Base-by-base conservation (phyloP, 1,140 invertebrate genomes). In the Laodelphax striatellus region DNA sequence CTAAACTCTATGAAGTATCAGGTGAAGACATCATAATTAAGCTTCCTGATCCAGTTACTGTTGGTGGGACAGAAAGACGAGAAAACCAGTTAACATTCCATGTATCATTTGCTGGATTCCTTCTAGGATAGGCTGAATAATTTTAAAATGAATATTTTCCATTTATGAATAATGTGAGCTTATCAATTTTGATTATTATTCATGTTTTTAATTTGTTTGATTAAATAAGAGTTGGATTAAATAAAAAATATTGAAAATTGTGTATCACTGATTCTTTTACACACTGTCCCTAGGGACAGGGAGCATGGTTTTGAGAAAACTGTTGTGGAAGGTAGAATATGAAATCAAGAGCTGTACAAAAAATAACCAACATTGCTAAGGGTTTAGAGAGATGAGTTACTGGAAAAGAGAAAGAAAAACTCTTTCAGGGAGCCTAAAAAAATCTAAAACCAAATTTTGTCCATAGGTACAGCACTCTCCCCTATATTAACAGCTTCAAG, bases 391-490 rank as follows among this genome's bases (percentile, higher is more conserved):
- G 55, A 14, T 21, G 10, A 56, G 17, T 42, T 19, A 56, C 55
- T 42, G 17, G 17, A 34, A 56, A 56, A 38, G 5, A 19, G 10
- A 28, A 42, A 19, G 13, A 6, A 56, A 56, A 56, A 42, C 13
- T 41, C 5, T 56, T 21, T 19, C 5, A 41, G 34, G 16, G 8
- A 19, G 16, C 28, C 17, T 41, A 38, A 56, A 56, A 56, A 38
- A 56, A 56, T 38, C 34, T 6, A 38, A 38, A 38, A 6, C 55
- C 22, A 41, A 19, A 56, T 42, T 42, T 42, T 56, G 55, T 56
- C 34, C 55, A n/a, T 56, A 56, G 55, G 31, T 56, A 56, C 55
- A 56, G 55, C 55, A 56, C 55, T 21, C 43, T 56, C 55, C 24
- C 43, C 55, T 13, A 19, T 8, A 46, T 46, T 28, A 6, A 28